Evolutionary conservation across 2,113 vertebrate species (phyloP), one percentile per base, ranked within the genome.

Genomic region (Neomonachus schauinslandi): DNA sequence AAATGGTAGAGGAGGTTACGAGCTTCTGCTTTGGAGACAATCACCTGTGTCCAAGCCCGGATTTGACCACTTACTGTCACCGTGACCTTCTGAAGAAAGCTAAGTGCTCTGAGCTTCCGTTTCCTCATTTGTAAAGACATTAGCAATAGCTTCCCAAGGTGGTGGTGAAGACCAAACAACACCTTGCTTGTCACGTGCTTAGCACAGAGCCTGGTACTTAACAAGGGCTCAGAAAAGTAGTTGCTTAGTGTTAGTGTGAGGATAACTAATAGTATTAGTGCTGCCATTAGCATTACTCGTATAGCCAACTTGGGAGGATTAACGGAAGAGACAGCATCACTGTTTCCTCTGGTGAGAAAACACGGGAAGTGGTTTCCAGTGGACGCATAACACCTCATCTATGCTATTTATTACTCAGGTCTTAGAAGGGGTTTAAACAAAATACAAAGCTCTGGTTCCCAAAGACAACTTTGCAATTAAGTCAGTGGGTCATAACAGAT

Each of bases 391-490:
- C 33, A 88, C 33, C 28, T 76, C 53, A 15, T 22, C n/a, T 88
- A 46, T 5, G 57, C 8, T 51, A 31, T 46, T 95, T 88, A 72
- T 91, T 55, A 18, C 33, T 89, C 59, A 89, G 33, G 74, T 93
- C 46, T 86, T 93, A 86, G 15, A 89, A 79, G 18, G 33, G 10
- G 21, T 85, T 95, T 83, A 81, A 86, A 69, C 31, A 81, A 89
- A 55, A 93, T 22, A 46, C 49, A 57, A 80, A 93, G 71, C 65
- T 97, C 53, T 95, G 46, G 53, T 77, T 71, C 71, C 85, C 72
- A 94, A 95, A 95, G 63, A 87, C 76, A 74, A 90, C 22, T 82
- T 89, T 86, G 31, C 91, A 82, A 87, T 81, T 93, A 87, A 96
- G 24, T 72, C 57, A 80, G 46, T 4, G 24, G 39, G 63, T 67